Evolutionary conservation across 1,140 invertebrate species (phyloP).

Genomic region (Prorops nasuta): DNA sequence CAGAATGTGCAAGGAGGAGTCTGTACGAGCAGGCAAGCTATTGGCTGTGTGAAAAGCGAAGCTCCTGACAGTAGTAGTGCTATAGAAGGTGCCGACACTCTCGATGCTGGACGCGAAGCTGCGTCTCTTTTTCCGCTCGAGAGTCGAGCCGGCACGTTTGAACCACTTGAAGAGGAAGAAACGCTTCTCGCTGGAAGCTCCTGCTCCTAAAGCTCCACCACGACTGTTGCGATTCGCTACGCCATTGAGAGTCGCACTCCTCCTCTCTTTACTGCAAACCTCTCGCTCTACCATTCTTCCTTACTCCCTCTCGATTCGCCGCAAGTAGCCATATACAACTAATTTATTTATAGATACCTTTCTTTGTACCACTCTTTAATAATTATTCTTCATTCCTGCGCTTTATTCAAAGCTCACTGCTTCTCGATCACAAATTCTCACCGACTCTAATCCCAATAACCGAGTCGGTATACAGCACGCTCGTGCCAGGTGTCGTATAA

Average conservation of each 20-base stretch:
- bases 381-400: no score
- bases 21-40: conserved; percentile 24
- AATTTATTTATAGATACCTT: no score
- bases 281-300: conserved; percentile 43
- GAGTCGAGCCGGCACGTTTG: conserved; percentile 23
- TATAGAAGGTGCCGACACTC: conserved; percentile 62
- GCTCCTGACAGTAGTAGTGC: conserved; percentile 69
- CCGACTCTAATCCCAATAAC: no score
- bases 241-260: conserved; percentile 21
- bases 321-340: no score
- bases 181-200: conserved; percentile 16
- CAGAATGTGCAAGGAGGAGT: conserved; percentile 23
- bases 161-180: conserved; percentile 52
- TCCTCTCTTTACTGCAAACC: conserved; percentile 27
- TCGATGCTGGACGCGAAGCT: conserved; percentile 53
- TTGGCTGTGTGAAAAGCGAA: conserved; percentile 64
- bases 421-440: no score
- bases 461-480: no score
- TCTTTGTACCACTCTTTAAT: no score
- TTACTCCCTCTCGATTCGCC: conserved; percentile 19
- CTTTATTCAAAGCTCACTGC: no score
- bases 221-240: conserved; percentile 18
- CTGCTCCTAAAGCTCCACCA: conserved; percentile 14
- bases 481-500: no score
- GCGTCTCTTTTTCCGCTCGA: neutral